These are phyloP conservation scores for Corythaeola cristata DNA, from an alignment of 2,113 vertebrate species.

Conservation along the genomic window DNA sequence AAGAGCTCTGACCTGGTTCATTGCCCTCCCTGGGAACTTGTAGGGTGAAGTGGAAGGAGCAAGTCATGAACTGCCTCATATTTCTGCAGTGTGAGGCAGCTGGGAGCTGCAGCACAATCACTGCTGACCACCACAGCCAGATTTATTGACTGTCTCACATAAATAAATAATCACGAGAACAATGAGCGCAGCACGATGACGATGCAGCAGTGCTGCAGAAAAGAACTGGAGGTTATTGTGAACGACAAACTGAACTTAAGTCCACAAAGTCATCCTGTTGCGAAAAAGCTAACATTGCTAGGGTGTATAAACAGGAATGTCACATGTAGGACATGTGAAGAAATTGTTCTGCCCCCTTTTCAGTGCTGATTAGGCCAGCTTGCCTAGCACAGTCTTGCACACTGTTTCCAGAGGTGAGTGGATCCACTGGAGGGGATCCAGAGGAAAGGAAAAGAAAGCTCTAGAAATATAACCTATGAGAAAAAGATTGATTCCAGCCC, in stretches of 20 bases:
- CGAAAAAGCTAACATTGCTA: constrained; percentile 63
- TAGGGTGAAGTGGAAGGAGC: not conserved
- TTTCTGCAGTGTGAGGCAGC: not conserved
- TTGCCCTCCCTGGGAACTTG: constrained; percentile 10
- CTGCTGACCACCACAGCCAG: not conserved
- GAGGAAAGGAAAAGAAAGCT: constrained; percentile 26
- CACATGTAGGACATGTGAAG: not conserved
- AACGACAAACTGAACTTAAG: constrained; percentile 46
- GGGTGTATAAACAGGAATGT: constrained; percentile 26
- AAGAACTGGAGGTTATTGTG: constrained; percentile 42
- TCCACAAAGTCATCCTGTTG: constrained; percentile 49
- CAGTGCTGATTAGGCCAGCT: not conserved
- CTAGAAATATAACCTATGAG: not conserved
- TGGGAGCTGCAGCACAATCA: not conserved
- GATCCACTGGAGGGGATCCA: not conserved
- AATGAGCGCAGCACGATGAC: constrained; percentile 8
- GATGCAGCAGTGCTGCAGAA: not conserved
- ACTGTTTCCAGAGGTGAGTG: not conserved
- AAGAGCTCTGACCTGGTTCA: constrained; percentile 1
- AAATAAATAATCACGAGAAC: constrained; percentile 48
- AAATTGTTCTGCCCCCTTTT: not conserved
- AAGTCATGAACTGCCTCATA: not conserved
- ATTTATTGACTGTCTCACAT: constrained; percentile 34
- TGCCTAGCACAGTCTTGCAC: not conserved
- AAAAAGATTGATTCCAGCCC: not conserved